Evolutionary conservation across 2,113 vertebrate genomes (phyloP).

Genomic region (Noctilio leporinus): DNA sequence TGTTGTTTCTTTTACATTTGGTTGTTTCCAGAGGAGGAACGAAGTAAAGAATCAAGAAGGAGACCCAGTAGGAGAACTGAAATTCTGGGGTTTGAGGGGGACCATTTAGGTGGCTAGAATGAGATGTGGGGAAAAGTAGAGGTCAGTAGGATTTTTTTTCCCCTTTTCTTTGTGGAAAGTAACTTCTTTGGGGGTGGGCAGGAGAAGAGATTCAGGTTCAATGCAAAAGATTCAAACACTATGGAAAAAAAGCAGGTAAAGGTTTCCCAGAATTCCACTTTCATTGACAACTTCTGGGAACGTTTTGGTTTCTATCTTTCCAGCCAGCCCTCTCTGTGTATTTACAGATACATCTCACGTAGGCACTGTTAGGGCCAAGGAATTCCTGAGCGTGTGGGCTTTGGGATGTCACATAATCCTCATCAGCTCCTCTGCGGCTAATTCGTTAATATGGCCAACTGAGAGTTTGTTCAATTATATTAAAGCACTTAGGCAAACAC

Average conservation of each 20-base stretch:
- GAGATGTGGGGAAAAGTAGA: background rate
- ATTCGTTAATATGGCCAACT: background rate
- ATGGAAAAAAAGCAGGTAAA: background rate
- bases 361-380: background rate
- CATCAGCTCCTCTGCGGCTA: background rate
- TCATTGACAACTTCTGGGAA: background rate
- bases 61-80: background rate
- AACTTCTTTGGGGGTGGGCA: background rate
- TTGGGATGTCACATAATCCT: background rate
- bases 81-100: background rate
- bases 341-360: background rate
- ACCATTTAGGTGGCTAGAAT: background rate
- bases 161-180: background rate
- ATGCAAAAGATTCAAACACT: background rate
- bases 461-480: background rate
- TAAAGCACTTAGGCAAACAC: background rate
- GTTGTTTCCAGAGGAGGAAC: background rate
- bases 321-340: background rate
- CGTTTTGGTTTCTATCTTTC: background rate
- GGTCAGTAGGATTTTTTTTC: background rate
- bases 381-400: background rate
- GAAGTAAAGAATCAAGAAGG: background rate
- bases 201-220: background rate
- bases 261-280: background rate
- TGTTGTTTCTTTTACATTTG: background rate